Base-by-base conservation (phyloP, 2,888 invertebrate species). In the Aricia artaxerxes region DNA sequence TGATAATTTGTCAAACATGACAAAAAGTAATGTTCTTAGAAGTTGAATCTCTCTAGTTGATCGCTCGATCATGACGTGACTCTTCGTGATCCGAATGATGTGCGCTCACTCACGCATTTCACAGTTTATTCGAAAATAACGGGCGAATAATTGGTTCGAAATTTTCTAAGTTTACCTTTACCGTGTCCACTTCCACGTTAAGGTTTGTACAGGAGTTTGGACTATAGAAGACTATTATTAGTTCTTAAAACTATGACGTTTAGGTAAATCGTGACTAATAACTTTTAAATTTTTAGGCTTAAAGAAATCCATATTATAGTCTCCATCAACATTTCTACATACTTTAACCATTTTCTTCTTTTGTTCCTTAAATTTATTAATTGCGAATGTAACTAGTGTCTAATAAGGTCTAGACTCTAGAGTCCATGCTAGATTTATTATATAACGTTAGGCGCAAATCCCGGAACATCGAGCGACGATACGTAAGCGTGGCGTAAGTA, bases 11-110 rank as follows among this genome's bases (percentile, higher is more conserved):
- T 9, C 2, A 49, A 49, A 49, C 49, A 49, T 49, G 9, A 49
- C 2, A 49, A 49, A 64, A 64, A 49, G 4, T 53, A 64, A 78
- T 64, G 31, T 79, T 64, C 75, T 79, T 57, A 75, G 61, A 79
- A 78, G 40, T 60, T 61, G 31, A 72, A 79, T 78, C 77, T 79
- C 69, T 53, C 60, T 60, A 72, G 72, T 57, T 53, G 78, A 80
- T 78, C 80, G 72, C n/a, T 77, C 69, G 80, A 78, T 78, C 64
- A 80, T 80, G 77, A 80, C 80, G 78, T 79, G 60, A 61, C 11
- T 53, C 57, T 69, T 49, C 78, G 80, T 80, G 80, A 73, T 78
- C 77, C 73, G 78, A 80, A 80, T 80, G 64, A 78, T 61, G 40
- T n/a, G 38, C 77, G 60, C 44, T 57, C 72, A 31, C 72, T 38